Percentiles rank a stretch among this genome's conserved stretches.
Evolutionary conservation across 2,113 vertebrate genomes (phyloP).

Genomic region (Malurus melanocephalus): DNA sequence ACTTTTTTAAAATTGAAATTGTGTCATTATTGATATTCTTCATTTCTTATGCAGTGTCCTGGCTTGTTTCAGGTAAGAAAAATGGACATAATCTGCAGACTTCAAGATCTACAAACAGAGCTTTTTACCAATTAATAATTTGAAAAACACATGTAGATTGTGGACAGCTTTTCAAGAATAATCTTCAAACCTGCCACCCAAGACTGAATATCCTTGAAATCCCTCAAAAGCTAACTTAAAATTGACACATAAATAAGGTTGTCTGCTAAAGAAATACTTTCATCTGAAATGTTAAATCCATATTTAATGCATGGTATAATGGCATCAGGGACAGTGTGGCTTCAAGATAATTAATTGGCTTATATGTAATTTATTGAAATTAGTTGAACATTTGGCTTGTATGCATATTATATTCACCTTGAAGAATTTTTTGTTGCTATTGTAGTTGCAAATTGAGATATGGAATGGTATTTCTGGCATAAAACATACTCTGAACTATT

Average conservation of each 20-base stretch:
- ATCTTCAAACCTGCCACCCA: not conserved
- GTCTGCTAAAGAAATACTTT: not conserved
- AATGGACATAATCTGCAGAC: not conserved
- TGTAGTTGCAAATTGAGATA: not conserved
- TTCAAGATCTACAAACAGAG: not conserved
- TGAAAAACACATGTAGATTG: not conserved
- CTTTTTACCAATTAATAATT: not conserved
- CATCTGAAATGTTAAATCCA: not conserved
- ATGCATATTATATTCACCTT: not conserved
- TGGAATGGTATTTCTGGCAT: not conserved
- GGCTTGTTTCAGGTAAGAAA: not conserved
- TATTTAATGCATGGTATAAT: not conserved
- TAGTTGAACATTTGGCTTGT: not conserved
- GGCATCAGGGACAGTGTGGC: not conserved
- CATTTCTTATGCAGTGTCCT: not conserved
- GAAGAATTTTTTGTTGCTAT: not conserved
- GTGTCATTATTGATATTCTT: not conserved
- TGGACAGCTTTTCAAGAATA: not conserved
- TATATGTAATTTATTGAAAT: not conserved
- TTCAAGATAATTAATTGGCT: not conserved
- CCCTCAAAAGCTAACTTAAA: not conserved
- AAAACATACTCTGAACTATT: not conserved
- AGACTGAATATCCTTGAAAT: not conserved
- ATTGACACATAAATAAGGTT: not conserved
- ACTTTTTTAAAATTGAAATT: not conserved